phyloP scores from a whole-genome alignment of 2,888 invertebrate genomes.

The Corythucha ciliata region DNA sequence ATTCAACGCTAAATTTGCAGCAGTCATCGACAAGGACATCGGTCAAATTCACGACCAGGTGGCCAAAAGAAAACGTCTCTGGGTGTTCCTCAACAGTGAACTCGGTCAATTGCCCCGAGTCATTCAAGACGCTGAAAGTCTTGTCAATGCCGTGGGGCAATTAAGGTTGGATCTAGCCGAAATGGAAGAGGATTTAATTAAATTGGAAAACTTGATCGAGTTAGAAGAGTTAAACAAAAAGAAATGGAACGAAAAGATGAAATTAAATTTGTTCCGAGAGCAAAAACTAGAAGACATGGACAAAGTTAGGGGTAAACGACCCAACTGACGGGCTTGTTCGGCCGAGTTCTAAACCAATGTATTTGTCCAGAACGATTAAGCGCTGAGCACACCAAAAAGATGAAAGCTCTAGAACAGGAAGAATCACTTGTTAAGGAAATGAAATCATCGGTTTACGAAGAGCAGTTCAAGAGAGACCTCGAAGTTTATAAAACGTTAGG shows the following conservation, averaged over 20 bases:
- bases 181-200: slow-evolving; percentile 20
- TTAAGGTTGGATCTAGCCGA: slow-evolving; percentile 14
- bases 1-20: too few relatives aligned
- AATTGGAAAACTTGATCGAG: slow-evolving; percentile 17
- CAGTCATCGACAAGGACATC: too few relatives aligned
- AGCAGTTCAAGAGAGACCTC: slow-evolving; percentile 12
- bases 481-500: slow-evolving; percentile 19
- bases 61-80: too few relatives aligned
- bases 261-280: slow-evolving; percentile 18
- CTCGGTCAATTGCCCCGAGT: too few relatives aligned
- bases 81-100: too few relatives aligned
- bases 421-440: slow-evolving; percentile 20
- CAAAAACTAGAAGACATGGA: slow-evolving; percentile 21
- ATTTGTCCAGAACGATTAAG: too few relatives aligned
- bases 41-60: too few relatives aligned
- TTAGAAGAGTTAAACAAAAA: slow-evolving; percentile 16
- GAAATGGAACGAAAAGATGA: slow-evolving; percentile 12
- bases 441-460: slow-evolving; percentile 14
- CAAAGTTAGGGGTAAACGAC: slow-evolving; percentile 15
- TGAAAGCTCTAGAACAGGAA: slow-evolving; percentile 15
- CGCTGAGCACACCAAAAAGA: slow-evolving; percentile 18
- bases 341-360: too few relatives aligned
- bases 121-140: too few relatives aligned
- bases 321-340: too few relatives aligned
- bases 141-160: too few relatives aligned